Percentiles rank a stretch among this genome's conserved stretches.
phyloP scores from a whole-genome alignment of 2,888 invertebrate species.

The Zaprionus lineosus region DNA sequence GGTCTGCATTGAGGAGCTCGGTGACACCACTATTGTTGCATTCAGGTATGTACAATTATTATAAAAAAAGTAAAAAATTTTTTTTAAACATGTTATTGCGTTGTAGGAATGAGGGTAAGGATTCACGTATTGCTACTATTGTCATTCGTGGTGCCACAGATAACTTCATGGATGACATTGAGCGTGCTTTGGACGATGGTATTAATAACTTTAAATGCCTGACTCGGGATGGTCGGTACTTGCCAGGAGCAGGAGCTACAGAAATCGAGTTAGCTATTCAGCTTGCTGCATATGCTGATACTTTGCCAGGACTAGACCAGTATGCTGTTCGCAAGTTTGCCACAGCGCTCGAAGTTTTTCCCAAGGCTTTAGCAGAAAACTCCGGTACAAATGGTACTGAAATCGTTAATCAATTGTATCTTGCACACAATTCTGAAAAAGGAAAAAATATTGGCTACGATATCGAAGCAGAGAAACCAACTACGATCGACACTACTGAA shows the following conservation, averaged over 20 bases:
- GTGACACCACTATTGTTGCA: slow-evolving; percentile 96
- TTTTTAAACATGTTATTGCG: not conserved
- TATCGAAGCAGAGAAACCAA: slow-evolving; percentile 90
- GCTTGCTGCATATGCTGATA: slow-evolving; percentile 93
- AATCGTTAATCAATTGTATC: slow-evolving; percentile 93
- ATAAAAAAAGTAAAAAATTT: too few relatives aligned
- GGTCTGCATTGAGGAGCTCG: slow-evolving; percentile 95
- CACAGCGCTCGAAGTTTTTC: slow-evolving; percentile 93
- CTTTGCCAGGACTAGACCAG: slow-evolving; percentile 96
- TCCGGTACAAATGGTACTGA: slow-evolving; percentile 94
- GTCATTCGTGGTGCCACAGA: slow-evolving; percentile 98
- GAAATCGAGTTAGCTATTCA: slow-evolving; percentile 96
- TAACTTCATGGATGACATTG: slow-evolving; percentile 99
- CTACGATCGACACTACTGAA: slow-evolving; percentile 89
- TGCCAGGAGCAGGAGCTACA: slow-evolving; percentile 97
- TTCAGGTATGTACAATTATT: slow-evolving; percentile 85
- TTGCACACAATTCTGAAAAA: slow-evolving; percentile 92
- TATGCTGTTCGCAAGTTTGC: slow-evolving; percentile 98
- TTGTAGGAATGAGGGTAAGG: slow-evolving; percentile 88
- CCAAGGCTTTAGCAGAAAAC: slow-evolving; percentile 96
- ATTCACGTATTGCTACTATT: slow-evolving; percentile 95
- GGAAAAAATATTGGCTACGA: slow-evolving; percentile 93
- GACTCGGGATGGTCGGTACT: slow-evolving; percentile 88
- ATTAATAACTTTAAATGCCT: slow-evolving; percentile 98
- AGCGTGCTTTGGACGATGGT: slow-evolving; percentile 98